A percentile compares a stretch with the other conserved stretches of the same genome.
Evolutionary conservation across 2,888 invertebrate species (phyloP).

Genomic region (Pelosia muscerda): DNA sequence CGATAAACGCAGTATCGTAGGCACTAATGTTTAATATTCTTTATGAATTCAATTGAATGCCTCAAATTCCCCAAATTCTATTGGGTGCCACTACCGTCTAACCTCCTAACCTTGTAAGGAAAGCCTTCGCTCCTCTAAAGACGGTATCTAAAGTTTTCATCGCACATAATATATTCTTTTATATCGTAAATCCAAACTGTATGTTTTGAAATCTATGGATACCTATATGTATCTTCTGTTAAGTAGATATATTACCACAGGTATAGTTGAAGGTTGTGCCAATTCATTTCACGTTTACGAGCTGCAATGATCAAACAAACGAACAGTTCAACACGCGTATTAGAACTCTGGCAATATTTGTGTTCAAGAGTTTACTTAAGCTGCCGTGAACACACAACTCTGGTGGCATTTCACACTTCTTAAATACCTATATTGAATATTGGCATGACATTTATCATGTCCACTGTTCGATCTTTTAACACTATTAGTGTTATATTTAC

Average conservation of each 20-base stretch:
- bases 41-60: too few species aligned
- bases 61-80: too few species aligned
- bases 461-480: slow-evolving; percentile 5
- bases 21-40: too few species aligned
- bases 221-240: background rate
- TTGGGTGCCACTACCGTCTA: too few species aligned
- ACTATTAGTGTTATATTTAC: background rate
- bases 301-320: background rate
- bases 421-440: background rate
- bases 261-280: background rate
- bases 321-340: background rate
- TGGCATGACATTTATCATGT: slow-evolving; percentile 1
- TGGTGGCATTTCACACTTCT: slow-evolving; percentile 6
- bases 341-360: slow-evolving; percentile 19
- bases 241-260: background rate
- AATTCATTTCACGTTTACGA: background rate
- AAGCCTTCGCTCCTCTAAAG: too few species aligned
- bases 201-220: too few species aligned
- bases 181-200: too few species aligned
- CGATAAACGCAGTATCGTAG: too few species aligned
- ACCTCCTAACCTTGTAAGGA: too few species aligned
- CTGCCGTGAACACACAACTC: slow-evolving; percentile 12
- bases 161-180: too few species aligned
- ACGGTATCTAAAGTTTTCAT: too few species aligned
- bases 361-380: slow-evolving; percentile 15